Percentiles rank a stretch among this genome's conserved stretches.
phyloP scores from a whole-genome alignment of 2,113 vertebrate species.

The Myotis davidii region DNA sequence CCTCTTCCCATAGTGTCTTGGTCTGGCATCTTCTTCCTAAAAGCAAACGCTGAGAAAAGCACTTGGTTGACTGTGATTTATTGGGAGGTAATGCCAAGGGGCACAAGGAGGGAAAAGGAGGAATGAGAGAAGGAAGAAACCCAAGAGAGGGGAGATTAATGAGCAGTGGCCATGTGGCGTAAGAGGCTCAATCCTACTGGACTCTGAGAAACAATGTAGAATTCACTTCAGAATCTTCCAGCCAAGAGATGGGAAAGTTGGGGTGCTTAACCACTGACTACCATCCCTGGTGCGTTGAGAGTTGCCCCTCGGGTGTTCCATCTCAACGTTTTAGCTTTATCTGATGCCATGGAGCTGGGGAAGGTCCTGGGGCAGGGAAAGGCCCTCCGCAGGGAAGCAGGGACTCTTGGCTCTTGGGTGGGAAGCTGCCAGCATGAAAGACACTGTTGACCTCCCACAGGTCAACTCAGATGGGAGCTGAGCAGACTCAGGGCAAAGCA shows the following conservation, averaged over 20 bases:
- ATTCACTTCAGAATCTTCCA: neutral
- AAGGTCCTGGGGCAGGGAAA: neutral
- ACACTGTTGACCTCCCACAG: neutral
- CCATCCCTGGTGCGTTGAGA: neutral
- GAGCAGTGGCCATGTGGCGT: neutral
- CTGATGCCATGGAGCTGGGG: too few relatives aligned
- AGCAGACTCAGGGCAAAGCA: neutral
- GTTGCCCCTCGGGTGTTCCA: neutral
- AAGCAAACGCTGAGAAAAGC: neutral
- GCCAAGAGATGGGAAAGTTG: neutral
- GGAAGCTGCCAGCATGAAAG: neutral
- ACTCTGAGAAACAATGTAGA: neutral
- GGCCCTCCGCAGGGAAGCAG: neutral
- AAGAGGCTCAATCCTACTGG: neutral
- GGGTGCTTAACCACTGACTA: neutral
- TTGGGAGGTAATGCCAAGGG: neutral
- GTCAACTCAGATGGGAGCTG: neutral
- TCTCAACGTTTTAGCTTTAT: neutral
- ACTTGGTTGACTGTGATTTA: neutral
- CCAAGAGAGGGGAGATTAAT: neutral
- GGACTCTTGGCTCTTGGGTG: neutral
- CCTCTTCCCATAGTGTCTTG: neutral
- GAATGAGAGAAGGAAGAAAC: conserved; percentile 6
- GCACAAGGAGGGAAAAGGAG: neutral
- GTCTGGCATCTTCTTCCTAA: neutral